These are phyloP conservation scores for Megalopta genalis DNA, from an alignment of 1,140 invertebrate genomes.

Conservation along the genomic window DNA sequence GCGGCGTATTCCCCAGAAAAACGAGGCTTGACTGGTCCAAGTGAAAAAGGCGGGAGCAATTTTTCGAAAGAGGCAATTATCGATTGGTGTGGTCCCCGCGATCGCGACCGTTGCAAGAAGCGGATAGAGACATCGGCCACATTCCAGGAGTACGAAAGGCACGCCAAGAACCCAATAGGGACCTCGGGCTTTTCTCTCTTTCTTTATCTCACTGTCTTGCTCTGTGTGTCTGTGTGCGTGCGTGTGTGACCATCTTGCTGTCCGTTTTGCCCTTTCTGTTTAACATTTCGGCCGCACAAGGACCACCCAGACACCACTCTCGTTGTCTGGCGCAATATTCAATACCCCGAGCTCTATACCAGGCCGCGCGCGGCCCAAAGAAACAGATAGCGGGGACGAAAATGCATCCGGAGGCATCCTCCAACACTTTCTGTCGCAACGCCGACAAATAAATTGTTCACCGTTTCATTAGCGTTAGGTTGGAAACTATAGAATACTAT, in stretches of 20 bases:
- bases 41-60: conserved; percentile 76
- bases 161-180: conserved; percentile 65
- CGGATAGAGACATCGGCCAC: conserved; percentile 80
- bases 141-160: conserved; percentile 76
- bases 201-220: conserved; percentile 58
- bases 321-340: conserved; percentile 61
- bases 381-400: conserved; percentile 11
- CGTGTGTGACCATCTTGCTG: conserved; percentile 56
- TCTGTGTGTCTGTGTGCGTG: too few relatives aligned
- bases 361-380: conserved; percentile 31
- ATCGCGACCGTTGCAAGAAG: conserved; percentile 68
- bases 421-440: neutral
- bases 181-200: conserved; percentile 57
- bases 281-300: conserved; percentile 71
- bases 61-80: conserved; percentile 78
- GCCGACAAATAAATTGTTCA: too few relatives aligned
- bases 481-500: too few relatives aligned
- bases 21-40: conserved; percentile 68
- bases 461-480: too few relatives aligned
- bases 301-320: conserved; percentile 71
- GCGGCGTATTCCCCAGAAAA: conserved; percentile 69
- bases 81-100: conserved; percentile 78
- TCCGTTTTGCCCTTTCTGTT: conserved; percentile 67
- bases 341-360: conserved; percentile 55
- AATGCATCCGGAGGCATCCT: conserved; percentile 16